Evolutionary conservation across 2,113 vertebrate species (phyloP).

Genomic region (Mesitornis unicolor): DNA sequence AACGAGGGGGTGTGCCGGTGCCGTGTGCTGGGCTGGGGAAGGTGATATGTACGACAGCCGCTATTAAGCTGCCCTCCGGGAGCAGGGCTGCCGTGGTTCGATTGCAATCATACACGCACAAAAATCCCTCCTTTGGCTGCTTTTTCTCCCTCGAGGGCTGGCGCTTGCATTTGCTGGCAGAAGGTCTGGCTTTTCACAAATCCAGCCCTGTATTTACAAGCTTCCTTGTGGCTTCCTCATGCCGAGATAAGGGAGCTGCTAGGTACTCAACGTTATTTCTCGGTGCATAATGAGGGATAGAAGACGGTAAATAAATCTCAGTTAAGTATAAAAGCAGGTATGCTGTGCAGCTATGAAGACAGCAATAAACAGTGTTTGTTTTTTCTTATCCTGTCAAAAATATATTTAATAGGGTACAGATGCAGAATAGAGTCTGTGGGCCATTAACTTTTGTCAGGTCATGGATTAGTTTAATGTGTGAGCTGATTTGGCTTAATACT

Average conservation of each 20-base stretch:
- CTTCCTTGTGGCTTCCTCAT: background rate
- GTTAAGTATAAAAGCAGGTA: background rate
- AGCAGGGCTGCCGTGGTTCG: background rate
- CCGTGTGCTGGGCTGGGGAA: background rate
- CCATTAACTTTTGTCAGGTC: background rate
- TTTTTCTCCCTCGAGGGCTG: background rate
- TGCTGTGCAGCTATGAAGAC: background rate
- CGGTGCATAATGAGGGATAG: accelerated
- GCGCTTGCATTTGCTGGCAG: background rate
- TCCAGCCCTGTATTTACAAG: background rate
- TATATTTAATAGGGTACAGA: background rate
- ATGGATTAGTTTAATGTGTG: accelerated
- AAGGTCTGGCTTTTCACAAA: background rate
- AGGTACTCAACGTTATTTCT: background rate
- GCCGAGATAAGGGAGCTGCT: background rate
- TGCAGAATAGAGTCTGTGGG: background rate
- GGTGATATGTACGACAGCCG: background rate
- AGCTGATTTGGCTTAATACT: background rate
- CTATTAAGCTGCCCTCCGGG: background rate
- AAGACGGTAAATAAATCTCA: background rate
- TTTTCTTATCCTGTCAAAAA: background rate
- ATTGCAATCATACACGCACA: background rate
- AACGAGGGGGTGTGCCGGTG: no score
- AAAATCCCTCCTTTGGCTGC: background rate
- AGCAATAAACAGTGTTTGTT: background rate